Base-by-base conservation (phyloP, 2,888 invertebrate genomes). In the Psylliodes chrysocephalus region DNA sequence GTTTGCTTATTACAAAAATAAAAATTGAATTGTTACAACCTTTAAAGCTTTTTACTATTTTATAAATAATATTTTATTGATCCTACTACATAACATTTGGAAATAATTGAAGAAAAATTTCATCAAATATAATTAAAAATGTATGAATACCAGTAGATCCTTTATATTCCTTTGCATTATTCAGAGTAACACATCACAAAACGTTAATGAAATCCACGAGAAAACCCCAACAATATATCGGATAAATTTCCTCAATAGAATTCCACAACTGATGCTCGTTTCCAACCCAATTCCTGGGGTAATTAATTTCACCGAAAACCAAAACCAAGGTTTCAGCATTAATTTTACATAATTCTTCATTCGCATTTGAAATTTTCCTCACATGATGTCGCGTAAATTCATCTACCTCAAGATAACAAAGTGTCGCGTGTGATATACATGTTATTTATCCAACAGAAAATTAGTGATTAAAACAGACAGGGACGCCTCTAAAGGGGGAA, bases 381-480 rank as follows among this genome's bases (percentile, higher is more conserved):
- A 51, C 49, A 51, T 51, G 40, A 53, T 55, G 56, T 46, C 49
- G 38, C 52, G 46, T 60, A 62, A 64, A 69, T 69, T 67, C 57
- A 66, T 69, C 69, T 62, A 66, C 67, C 66, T 67, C 67, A 64
- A 47, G 52, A 51, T 53, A 68, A 63, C 68, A 68, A 67, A 68
- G 52, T 70, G 70, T 70, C 70, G 67, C 67, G 60, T 68, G 47
- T 60, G 66, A 65, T 63, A 65, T 67, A 63, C 64, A 64, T 57
- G 67, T 67, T 69, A 67, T 69, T 66, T 66, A 63, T 66, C 66
- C 66, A 72, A 70, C 67, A 71, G 70, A 71, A 75, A 75, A 72
- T 73, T 72, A 75, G 73, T 75, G 76, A 75, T 77, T 74, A 75
- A 74, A 68, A 70, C 68, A 72, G 18, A 17, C 44, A 19, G 44